Conservation (phyloP, 1,140 invertebrate genomes). For the Protaetia brevitarsis region DNA sequence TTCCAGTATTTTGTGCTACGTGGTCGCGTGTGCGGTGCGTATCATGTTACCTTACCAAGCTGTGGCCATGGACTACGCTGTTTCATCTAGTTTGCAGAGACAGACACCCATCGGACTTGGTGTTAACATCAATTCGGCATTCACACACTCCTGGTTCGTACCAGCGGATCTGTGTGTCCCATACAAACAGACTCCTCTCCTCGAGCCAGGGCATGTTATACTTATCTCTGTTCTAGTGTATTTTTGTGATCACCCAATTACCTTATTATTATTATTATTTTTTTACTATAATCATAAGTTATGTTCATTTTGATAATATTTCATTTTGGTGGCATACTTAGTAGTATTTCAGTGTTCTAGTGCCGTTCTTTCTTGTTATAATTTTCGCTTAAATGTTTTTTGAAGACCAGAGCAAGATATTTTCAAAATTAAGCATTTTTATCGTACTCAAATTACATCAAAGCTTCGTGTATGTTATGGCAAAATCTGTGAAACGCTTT, state of each 20-base stretch:
- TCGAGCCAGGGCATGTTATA: conserved; percentile 87
- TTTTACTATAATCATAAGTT: background rate
- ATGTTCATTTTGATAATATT: background rate
- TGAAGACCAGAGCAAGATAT: background rate
- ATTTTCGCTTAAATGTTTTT: background rate
- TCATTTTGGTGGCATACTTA: conserved; percentile 1
- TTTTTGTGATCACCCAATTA: conserved; percentile 5
- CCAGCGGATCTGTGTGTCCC: conserved; percentile 84
- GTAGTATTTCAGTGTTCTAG: background rate
- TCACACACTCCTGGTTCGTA: conserved; percentile 90
- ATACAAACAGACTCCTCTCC: conserved; percentile 78
- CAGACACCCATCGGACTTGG: conserved; percentile 66
- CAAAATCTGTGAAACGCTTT: background rate
- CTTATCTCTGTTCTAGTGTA: conserved; percentile 39
- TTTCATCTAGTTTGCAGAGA: conserved; percentile 66
- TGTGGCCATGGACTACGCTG: conserved; percentile 85
- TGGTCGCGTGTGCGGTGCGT: conserved; percentile 25
- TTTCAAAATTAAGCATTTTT: background rate
- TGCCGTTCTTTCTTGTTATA: background rate
- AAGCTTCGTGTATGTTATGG: background rate
- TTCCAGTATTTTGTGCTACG: conserved; percentile 15
- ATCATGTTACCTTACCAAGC: conserved; percentile 82
- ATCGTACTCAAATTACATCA: background rate
- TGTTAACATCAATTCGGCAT: conserved; percentile 62
- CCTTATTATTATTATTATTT: background rate